These are phyloP conservation scores for Bettongia penicillata DNA, from an alignment of 2,113 vertebrate species.

Conservation along the genomic window DNA sequence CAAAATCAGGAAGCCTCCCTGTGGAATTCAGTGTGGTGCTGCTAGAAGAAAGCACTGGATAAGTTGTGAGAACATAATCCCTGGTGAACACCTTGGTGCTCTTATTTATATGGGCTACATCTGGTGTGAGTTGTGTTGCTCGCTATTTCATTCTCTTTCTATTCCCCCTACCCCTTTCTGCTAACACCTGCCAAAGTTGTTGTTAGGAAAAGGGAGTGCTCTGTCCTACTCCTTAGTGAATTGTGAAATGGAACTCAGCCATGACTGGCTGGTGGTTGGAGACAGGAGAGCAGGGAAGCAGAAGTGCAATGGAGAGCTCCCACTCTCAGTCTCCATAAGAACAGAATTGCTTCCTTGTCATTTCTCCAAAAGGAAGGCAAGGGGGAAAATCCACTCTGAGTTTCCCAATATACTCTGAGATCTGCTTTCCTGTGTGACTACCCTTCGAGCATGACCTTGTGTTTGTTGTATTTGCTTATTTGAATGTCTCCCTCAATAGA, in stretches of 20 bases:
- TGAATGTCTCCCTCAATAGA: background rate
- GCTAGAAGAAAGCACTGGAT: constrained; percentile 49
- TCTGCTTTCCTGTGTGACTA: background rate
- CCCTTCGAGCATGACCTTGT: background rate
- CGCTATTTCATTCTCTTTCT: constrained; percentile 65
- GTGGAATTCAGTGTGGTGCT: constrained; percentile 43
- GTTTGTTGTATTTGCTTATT: background rate
- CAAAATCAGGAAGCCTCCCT: constrained; percentile 63
- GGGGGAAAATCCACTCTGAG: background rate
- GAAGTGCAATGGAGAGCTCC: background rate
- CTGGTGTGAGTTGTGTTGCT: constrained; percentile 63
- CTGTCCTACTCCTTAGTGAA: constrained; percentile 60
- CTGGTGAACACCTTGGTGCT: constrained; percentile 64
- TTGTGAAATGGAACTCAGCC: constrained; percentile 66
- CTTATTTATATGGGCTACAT: constrained; percentile 66
- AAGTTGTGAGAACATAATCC: constrained; percentile 59
- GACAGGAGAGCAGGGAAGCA: background rate
- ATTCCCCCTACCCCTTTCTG: background rate
- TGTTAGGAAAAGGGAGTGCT: constrained; percentile 72
- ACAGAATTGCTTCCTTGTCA: background rate
- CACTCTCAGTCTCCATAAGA: background rate
- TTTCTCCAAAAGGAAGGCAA: background rate
- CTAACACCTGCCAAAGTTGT: constrained; percentile 79
- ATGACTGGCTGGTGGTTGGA: constrained; percentile 35
- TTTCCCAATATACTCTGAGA: background rate